Conservation (phyloP, 2,888 invertebrate species). For the Agonopterix alstromeriana region DNA sequence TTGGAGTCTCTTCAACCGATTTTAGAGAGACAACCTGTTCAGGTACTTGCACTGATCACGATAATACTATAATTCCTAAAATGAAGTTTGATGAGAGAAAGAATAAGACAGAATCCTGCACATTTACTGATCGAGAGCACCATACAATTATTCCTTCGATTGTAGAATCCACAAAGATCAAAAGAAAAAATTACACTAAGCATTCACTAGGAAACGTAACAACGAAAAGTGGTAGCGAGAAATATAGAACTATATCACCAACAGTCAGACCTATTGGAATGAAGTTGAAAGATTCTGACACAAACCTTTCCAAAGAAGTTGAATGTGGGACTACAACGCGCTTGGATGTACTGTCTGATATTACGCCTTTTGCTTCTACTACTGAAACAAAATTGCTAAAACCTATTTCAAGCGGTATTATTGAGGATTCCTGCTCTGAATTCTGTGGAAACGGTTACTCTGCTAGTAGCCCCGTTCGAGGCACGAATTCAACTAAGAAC, state of each 20-base stretch:
- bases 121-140: no score
- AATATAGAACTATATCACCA: neutral
- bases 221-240: neutral
- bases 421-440: slow-evolving; percentile 29
- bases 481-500: slow-evolving; percentile 13
- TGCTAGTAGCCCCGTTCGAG: slow-evolving; percentile 9
- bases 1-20: no score
- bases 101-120: no score
- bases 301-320: slow-evolving; percentile 10
- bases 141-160: no score
- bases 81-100: no score
- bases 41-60: no score
- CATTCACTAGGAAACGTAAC: no score
- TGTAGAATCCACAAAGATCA: no score
- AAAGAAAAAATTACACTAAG: no score
- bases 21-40: no score
- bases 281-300: slow-evolving; percentile 39
- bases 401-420: slow-evolving; percentile 22
- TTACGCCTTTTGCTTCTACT: slow-evolving; percentile 1
- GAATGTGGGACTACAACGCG: slow-evolving; percentile 24
- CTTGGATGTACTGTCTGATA: slow-evolving; percentile 2
- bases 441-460: slow-evolving; percentile 18
- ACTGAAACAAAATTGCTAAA: slow-evolving; percentile 26
- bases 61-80: no score
- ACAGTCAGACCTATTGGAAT: slow-evolving; percentile 26